These are phyloP conservation scores for Diachasmimorpha longicaudata DNA, from an alignment of 1,140 invertebrate genomes.

Conservation along the genomic window DNA sequence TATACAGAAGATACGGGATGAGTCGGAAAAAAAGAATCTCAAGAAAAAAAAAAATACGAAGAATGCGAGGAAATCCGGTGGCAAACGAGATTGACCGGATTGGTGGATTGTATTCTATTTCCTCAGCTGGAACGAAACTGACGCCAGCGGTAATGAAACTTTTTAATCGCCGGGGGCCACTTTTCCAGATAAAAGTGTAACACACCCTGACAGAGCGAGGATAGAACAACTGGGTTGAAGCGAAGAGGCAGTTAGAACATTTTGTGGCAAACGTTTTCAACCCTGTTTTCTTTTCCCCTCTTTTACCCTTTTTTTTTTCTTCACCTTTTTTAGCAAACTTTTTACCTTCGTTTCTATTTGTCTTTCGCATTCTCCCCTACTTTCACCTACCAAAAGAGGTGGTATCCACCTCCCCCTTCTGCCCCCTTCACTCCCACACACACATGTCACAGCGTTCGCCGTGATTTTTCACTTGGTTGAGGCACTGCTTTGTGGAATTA, in stretches of 20 bases:
- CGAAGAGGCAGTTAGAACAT: neutral
- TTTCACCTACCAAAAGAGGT: neutral
- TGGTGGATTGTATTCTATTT: constrained; percentile 50
- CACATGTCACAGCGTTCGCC: neutral
- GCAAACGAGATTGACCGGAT: constrained; percentile 49
- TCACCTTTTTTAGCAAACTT: neutral
- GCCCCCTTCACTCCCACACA: neutral
- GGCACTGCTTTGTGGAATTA: neutral
- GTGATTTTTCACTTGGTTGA: constrained; percentile 2
- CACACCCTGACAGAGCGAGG: constrained; percentile 7
- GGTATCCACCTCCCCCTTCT: neutral
- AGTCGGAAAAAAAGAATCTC: neutral
- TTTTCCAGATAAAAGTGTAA: constrained; percentile 33
- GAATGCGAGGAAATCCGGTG: constrained; percentile 2
- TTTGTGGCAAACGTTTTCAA: constrained; percentile 9
- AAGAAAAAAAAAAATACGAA: neutral
- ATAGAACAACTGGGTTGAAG: neutral
- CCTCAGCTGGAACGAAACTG: constrained; percentile 44
- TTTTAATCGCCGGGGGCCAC: constrained; percentile 48
- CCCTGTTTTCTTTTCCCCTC: neutral
- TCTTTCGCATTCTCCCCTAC: neutral
- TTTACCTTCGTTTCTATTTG: neutral
- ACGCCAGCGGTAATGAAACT: constrained; percentile 50
- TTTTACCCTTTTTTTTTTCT: neutral
- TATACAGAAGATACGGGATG: neutral